Evolutionary conservation across 2,888 invertebrate genomes (phyloP).

Genomic region (Ormyrus rosae): DNA sequence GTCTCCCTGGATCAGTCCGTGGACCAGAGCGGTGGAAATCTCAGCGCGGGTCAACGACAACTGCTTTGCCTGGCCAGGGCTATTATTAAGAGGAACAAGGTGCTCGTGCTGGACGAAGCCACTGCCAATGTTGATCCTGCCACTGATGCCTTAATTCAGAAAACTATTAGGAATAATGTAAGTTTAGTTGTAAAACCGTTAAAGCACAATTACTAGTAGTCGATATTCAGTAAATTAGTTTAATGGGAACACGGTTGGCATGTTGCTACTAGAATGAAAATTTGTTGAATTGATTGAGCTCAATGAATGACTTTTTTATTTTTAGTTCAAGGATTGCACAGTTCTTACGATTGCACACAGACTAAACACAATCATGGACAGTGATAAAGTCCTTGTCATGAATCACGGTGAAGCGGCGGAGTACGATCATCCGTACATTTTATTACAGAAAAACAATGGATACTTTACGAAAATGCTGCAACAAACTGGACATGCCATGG

Average conservation of each 20-base stretch:
- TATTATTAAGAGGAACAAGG: constrained; percentile 86
- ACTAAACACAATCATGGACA: constrained; percentile 95
- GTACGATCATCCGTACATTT: constrained; percentile 83
- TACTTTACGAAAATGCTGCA: constrained; percentile 82
- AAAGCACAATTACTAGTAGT: neutral
- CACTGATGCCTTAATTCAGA: constrained; percentile 91
- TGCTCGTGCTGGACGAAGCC: constrained; percentile 93
- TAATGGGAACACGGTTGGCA: neutral
- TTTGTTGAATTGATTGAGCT: neutral
- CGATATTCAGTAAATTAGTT: neutral
- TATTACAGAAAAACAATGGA: constrained; percentile 81
- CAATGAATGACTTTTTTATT: neutral
- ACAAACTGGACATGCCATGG: constrained; percentile 51
- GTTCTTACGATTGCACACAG: constrained; percentile 95
- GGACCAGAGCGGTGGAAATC: constrained; percentile 88
- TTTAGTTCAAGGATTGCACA: constrained; percentile 83
- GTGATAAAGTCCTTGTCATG: constrained; percentile 91
- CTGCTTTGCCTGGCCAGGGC: constrained; percentile 92
- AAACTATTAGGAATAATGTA: constrained; percentile 84
- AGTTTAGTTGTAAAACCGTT: constrained; percentile 9
- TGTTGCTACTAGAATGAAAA: neutral
- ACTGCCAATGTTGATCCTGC: constrained; percentile 92
- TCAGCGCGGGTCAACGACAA: constrained; percentile 93
- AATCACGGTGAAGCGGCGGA: constrained; percentile 86
- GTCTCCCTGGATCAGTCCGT: constrained; percentile 82